phyloP scores from a whole-genome alignment of 2,113 vertebrate species.

The Cyprinus carpio region DNA sequence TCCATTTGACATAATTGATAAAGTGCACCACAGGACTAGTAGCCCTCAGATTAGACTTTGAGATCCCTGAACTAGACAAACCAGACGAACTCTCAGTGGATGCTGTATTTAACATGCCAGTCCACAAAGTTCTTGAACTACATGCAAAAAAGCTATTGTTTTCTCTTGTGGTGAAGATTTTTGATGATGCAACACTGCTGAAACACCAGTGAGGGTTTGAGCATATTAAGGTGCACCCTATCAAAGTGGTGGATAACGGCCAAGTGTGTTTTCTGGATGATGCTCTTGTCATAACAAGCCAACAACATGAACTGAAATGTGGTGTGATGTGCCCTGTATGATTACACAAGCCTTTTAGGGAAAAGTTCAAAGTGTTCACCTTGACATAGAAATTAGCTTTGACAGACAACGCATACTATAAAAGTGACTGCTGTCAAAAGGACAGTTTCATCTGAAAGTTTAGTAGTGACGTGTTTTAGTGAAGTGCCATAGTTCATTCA shows the following conservation, averaged over 20 bases:
- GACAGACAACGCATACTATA: conserved; percentile 41
- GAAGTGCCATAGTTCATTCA: conserved; percentile 4
- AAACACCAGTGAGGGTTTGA: conserved; percentile 15
- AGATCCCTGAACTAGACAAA: background rate
- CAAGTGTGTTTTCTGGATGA: conserved; percentile 17
- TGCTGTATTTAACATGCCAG: background rate
- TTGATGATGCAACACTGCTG: conserved; percentile 46
- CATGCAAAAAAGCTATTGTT: background rate
- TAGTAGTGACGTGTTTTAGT: conserved; percentile 7
- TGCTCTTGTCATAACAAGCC: conserved; percentile 37
- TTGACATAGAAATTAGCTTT: conserved; percentile 25
- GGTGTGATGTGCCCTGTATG: background rate
- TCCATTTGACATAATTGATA: background rate
- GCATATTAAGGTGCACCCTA: background rate
- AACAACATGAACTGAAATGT: conserved; percentile 13
- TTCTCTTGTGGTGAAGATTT: conserved; percentile 34
- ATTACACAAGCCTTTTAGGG: conserved; percentile 38
- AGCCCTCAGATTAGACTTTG: background rate
- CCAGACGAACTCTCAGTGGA: background rate
- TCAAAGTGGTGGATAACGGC: conserved; percentile 20
- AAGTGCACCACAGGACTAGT: background rate
- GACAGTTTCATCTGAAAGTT: conserved; percentile 44
- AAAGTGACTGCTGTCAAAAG: conserved; percentile 48
- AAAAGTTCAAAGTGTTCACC: conserved; percentile 50
- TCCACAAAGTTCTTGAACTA: background rate